These are phyloP conservation scores for Cyrtodaria siliqua DNA, from an alignment of 2,888 invertebrate species.

Conservation along the genomic window DNA sequence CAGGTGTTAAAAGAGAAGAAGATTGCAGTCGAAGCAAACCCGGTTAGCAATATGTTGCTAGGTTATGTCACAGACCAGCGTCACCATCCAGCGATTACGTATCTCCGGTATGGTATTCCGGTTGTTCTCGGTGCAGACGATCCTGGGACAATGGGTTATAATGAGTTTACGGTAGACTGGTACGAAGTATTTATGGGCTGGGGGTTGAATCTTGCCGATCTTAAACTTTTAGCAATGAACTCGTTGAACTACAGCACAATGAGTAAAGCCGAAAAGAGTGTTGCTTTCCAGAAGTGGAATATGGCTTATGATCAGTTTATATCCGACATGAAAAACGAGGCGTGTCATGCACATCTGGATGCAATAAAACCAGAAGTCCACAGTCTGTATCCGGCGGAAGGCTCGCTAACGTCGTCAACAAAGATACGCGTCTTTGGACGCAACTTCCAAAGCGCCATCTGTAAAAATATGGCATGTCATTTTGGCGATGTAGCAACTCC, in stretches of 20 bases:
- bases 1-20: constrained; percentile 38
- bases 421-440: constrained; percentile 53
- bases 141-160: constrained; percentile 55
- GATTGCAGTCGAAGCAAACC: constrained; percentile 58
- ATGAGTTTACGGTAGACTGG: constrained; percentile 63
- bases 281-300: constrained; percentile 42
- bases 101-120: constrained; percentile 56
- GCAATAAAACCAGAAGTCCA: not conserved
- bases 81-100: constrained; percentile 59
- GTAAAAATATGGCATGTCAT: constrained; percentile 38
- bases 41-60: constrained; percentile 57
- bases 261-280: constrained; percentile 21
- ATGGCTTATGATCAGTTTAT: constrained; percentile 37
- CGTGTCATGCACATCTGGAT: constrained; percentile 31
- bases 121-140: constrained; percentile 58
- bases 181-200: constrained; percentile 61
- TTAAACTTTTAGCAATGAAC: constrained; percentile 46
- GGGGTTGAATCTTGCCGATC: constrained; percentile 50
- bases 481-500: constrained; percentile 33
- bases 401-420: constrained; percentile 15
- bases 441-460: constrained; percentile 44
- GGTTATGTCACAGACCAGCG: constrained; percentile 61
- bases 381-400: constrained; percentile 44
- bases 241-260: constrained; percentile 53
- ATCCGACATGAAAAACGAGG: constrained; percentile 30